Evolutionary conservation across 2,888 invertebrate species (phyloP).

Genomic region (Stenolophus ochropezus): DNA sequence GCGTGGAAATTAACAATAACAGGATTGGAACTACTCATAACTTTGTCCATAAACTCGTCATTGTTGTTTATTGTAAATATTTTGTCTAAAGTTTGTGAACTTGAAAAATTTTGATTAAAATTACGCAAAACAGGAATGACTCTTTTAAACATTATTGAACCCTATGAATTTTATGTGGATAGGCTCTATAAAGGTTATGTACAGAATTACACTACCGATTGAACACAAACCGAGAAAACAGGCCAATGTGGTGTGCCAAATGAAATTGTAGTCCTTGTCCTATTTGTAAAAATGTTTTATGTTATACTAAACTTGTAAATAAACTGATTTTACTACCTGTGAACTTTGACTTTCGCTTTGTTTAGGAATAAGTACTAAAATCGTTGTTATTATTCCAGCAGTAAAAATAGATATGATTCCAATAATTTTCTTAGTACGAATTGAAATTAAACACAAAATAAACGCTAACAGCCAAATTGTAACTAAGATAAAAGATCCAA

Average conservation of each 20-base stretch:
- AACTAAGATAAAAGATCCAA: conserved; percentile 81
- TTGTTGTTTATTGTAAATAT: conserved; percentile 80
- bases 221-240: conserved; percentile 72
- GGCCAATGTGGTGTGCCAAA: conserved; percentile 74
- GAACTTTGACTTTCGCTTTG: conserved; percentile 61
- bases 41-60: conserved; percentile 86
- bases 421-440: conserved; percentile 79
- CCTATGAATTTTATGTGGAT: conserved; percentile 61
- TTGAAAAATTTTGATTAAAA: conserved; percentile 62
- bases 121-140: neutral
- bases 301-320: neutral
- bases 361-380: conserved; percentile 78
- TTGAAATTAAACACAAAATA: conserved; percentile 79
- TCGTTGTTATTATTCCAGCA: conserved; percentile 76
- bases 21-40: conserved; percentile 88
- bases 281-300: conserved; percentile 67
- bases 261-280: conserved; percentile 75
- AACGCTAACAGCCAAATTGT: conserved; percentile 80
- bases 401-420: conserved; percentile 78
- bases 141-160: conserved; percentile 35
- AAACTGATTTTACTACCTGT: conserved; percentile 19
- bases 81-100: conserved; percentile 66
- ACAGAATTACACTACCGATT: conserved; percentile 72
- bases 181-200: conserved; percentile 74
- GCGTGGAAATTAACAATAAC: conserved; percentile 95